Evolutionary conservation across 2,888 invertebrate species (phyloP).

Genomic region (Acanthosepion lycidas): DNA sequence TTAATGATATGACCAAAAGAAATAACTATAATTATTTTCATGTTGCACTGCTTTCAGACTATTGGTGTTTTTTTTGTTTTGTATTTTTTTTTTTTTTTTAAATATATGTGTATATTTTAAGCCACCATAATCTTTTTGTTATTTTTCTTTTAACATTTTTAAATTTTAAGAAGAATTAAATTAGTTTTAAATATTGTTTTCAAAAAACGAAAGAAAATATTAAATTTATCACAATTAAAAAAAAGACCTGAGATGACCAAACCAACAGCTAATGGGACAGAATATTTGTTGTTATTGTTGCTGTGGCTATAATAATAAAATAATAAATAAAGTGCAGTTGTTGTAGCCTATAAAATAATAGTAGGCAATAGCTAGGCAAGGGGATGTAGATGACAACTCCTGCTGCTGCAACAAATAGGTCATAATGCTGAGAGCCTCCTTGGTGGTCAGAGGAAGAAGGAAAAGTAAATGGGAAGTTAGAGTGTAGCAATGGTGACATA

Average conservation of each 20-base stretch:
- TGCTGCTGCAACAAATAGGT: constrained; percentile 16
- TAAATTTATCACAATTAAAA: not conserved
- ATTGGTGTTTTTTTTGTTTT: not conserved
- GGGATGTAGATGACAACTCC: not conserved
- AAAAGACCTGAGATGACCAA: not conserved
- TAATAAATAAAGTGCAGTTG: constrained; percentile 6
- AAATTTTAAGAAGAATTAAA: not conserved
- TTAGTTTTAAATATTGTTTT: not conserved
- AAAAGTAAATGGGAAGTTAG: not conserved
- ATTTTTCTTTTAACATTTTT: not conserved
- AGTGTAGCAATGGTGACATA: not conserved
- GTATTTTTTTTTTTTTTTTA: not conserved
- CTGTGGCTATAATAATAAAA: constrained; percentile 8
- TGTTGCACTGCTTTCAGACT: not conserved
- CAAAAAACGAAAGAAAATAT: not conserved
- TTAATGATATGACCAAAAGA: not conserved
- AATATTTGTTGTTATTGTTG: constrained; percentile 33
- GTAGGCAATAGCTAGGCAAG: not conserved
- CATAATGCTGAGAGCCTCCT: not conserved
- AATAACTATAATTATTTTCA: not conserved
- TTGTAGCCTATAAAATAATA: not conserved
- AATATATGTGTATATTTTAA: too few species aligned
- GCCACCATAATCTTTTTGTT: not conserved
- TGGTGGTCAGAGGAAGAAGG: not conserved
- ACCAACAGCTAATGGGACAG: constrained; percentile 5